phyloP scores from a whole-genome alignment of 2,888 invertebrate genomes.

The Drosophila mulleri region DNA sequence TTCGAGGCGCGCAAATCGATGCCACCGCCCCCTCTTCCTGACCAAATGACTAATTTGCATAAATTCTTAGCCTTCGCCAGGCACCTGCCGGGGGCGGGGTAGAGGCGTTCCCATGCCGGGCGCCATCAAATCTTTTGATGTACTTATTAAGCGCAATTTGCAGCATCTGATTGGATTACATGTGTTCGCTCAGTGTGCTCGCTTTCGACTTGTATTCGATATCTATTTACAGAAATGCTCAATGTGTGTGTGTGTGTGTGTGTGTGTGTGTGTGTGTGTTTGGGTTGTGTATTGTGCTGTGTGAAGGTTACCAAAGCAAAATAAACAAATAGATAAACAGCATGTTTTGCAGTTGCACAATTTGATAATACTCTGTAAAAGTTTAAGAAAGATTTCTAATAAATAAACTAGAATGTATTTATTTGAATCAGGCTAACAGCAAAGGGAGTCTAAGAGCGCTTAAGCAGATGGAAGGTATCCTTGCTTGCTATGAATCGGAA shows the following conservation, averaged over 20 bases:
- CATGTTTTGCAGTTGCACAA: neutral
- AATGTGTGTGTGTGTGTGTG: constrained; percentile 45
- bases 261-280: neutral
- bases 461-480: neutral
- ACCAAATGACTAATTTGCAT: constrained; percentile 56
- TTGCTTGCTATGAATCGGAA: too few species aligned
- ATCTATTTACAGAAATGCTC: constrained; percentile 60
- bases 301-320: constrained; percentile 33
- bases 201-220: constrained; percentile 22
- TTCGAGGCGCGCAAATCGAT: constrained; percentile 49
- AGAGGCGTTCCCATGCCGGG: constrained; percentile 44
- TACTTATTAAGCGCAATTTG: constrained; percentile 56
- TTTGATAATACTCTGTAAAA: constrained; percentile 4
- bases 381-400: neutral
- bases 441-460: neutral
- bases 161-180: constrained; percentile 65
- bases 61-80: constrained; percentile 40
- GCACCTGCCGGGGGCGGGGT: constrained; percentile 38
- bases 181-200: constrained; percentile 27
- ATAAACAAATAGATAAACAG: constrained; percentile 8
- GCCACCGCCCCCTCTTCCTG: constrained; percentile 5
- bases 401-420: neutral
- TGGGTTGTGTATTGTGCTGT: constrained; percentile 20
- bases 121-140: constrained; percentile 61
- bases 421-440: neutral